phyloP scores from a whole-genome alignment of 2,797 vertebrate species.

The Melanotaenia pygmaea region DNA sequence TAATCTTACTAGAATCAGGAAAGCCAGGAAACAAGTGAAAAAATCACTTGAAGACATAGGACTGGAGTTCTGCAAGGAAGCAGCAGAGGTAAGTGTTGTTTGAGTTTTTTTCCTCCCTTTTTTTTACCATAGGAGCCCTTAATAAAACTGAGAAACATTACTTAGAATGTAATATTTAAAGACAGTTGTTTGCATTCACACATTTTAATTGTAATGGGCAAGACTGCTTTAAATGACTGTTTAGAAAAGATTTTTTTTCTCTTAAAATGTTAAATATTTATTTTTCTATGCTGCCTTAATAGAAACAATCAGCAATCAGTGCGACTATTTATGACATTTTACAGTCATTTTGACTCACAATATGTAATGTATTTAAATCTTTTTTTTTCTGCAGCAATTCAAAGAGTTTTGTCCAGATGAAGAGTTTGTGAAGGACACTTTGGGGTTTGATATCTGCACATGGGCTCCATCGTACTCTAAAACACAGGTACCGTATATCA shows the following conservation, averaged over 20 bases:
- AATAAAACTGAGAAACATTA: too few species aligned
- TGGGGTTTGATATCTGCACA: constrained; percentile 91
- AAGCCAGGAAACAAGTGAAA: constrained; percentile 98
- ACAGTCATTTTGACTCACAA: neutral
- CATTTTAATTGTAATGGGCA: too few species aligned
- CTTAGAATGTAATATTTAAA: too few species aligned
- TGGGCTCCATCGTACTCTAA: constrained; percentile 97
- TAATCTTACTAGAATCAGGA: constrained; percentile 97
- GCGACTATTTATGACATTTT: too few species aligned
- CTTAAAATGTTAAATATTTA: too few species aligned
- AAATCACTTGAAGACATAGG: constrained; percentile 97
- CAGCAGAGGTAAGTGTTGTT: constrained; percentile 90
- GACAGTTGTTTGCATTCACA: too few species aligned
- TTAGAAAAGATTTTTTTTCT: too few species aligned
- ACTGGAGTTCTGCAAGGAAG: constrained; percentile 97
- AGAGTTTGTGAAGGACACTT: constrained; percentile 91
- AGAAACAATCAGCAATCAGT: too few species aligned
- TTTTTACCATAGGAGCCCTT: neutral
- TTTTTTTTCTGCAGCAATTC: constrained; percentile 86
- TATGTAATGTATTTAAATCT: neutral
- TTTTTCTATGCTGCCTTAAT: too few species aligned
- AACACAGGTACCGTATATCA: constrained; percentile 88
- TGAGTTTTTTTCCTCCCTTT: neutral
- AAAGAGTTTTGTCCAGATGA: constrained; percentile 96
- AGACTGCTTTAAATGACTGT: too few species aligned